phyloP scores from a whole-genome alignment of 2,888 invertebrate species.

The Brachypalpus laphriformis region DNA sequence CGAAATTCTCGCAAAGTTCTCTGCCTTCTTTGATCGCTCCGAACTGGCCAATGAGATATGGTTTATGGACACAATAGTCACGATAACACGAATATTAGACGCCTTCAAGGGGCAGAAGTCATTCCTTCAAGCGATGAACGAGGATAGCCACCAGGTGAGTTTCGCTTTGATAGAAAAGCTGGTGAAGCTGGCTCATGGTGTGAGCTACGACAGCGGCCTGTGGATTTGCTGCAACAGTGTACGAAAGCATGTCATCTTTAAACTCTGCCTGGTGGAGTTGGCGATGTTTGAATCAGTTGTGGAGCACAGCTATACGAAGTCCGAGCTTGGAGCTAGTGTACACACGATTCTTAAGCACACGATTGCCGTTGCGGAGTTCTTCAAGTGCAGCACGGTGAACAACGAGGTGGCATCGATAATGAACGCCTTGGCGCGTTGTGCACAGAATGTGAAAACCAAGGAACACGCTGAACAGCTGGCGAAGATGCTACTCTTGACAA shows the following conservation, averaged over 20 bases:
- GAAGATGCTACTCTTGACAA: conserved; percentile 74
- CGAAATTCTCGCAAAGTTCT: conserved; percentile 76
- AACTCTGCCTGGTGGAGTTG: conserved; percentile 75
- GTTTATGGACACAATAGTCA: conserved; percentile 76
- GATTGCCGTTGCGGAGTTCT: conserved; percentile 76
- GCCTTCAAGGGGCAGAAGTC: conserved; percentile 34
- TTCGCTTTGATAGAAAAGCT: conserved; percentile 76
- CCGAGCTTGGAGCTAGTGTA: conserved; percentile 32
- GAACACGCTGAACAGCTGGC: conserved; percentile 74
- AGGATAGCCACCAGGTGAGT: conserved; percentile 74
- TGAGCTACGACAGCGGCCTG: conserved; percentile 76
- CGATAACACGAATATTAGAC: conserved; percentile 45
- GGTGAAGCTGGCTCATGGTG: conserved; percentile 74
- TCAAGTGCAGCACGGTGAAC: conserved; percentile 75
- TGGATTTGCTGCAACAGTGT: conserved; percentile 78
- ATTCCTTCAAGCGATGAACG: conserved; percentile 45
- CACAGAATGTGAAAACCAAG: conserved; percentile 56
- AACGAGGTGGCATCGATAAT: conserved; percentile 66
- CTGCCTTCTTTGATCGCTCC: conserved; percentile 75
- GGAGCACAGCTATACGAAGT: conserved; percentile 31
- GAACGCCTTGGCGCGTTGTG: conserved; percentile 64
- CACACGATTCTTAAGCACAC: conserved; percentile 75
- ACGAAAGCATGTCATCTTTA: conserved; percentile 78
- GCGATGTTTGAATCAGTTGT: conserved; percentile 41
- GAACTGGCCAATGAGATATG: conserved; percentile 76